Evolutionary conservation across 1,140 invertebrate genomes (phyloP).

Genomic region (Listronotus oregonensis): DNA sequence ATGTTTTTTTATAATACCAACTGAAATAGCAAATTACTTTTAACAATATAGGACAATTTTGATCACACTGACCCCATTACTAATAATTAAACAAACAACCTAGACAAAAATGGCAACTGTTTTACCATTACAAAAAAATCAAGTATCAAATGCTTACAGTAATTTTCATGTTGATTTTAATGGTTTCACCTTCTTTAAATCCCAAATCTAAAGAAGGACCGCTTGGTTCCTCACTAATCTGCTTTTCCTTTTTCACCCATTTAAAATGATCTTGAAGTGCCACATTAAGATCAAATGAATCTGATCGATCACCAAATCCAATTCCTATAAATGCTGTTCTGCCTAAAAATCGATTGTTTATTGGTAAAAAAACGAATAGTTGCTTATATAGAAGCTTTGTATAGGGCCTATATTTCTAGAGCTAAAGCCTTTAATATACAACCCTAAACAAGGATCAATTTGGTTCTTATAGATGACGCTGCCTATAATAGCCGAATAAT

Average conservation of each 20-base stretch:
- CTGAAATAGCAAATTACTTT: too few species aligned
- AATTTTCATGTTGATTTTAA: slow-evolving; percentile 98
- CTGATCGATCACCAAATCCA: slow-evolving; percentile 95
- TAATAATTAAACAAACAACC: too few species aligned
- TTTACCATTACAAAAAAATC: too few species aligned
- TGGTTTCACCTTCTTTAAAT: slow-evolving; percentile 98
- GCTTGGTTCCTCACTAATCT: slow-evolving; percentile 80
- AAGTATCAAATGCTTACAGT: slow-evolving; percentile 69
- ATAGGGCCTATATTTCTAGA: too few species aligned
- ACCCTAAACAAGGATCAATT: too few species aligned
- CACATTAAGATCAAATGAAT: slow-evolving; percentile 99
- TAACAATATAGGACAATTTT: slow-evolving; percentile 4
- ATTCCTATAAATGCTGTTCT: slow-evolving; percentile 95
- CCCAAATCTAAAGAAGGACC: slow-evolving; percentile 90
- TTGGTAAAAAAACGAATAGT: too few species aligned
- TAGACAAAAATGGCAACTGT: too few species aligned
- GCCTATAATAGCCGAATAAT: too few species aligned
- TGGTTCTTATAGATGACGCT: too few species aligned
- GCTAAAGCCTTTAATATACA: too few species aligned
- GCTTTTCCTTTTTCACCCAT: slow-evolving; percentile 91
- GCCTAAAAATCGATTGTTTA: slow-evolving; percentile 61
- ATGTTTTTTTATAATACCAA: slow-evolving; percentile 2
- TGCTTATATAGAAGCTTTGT: too few species aligned
- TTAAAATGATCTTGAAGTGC: slow-evolving; percentile 98
- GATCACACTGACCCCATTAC: too few species aligned